Evolutionary conservation across 2,797 vertebrate species (phyloP), one percentile per base, ranked within the genome.

Genomic region (Chelmon rostratus): DNA sequence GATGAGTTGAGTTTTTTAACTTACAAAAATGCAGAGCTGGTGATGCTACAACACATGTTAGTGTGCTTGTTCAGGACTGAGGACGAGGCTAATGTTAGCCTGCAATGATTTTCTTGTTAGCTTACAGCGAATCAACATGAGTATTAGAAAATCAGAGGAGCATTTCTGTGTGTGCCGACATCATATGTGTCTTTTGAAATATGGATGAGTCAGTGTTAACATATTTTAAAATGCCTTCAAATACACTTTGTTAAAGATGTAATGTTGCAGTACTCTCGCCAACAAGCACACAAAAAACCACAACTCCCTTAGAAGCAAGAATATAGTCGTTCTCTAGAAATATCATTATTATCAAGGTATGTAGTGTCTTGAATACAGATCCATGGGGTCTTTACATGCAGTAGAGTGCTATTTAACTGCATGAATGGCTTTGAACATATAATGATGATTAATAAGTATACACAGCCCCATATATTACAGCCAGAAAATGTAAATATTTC

Each of bases 1-100:
- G 89, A 90, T 70, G 78, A 59, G 44, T 50, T 28, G 65, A 67
- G 21, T 79, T 82, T 80, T 62, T 62, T 1, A 75, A 84, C 74
- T 88, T 68, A 56, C 25, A 82, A 78, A 88, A 85, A 80, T 81
- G 86, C 86, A 81, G 82, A 70, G 82, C 77, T 75, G 28, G 69
- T 80, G 56, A 58, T 57, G 64, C 68, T 33, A 68, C 57, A 61
- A 74, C 59, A 81, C 64, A 54, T 83, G 76, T 65, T 68, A 78
- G 70, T 73, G 52, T 59, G 57, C 73, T 69, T 66, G 38, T 86
- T 78, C 76, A 54, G 42, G 59, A 10, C 2, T 13, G 18, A 47
- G 16, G 4, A 56, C 47, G 2, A 52, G 49, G 69, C 84, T 38
- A 25, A 8, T 6, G 16, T 70, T 61, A n/a, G 46, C 53, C 28